phyloP scores from a whole-genome alignment of 2,113 vertebrate species.

The Toxotes chatareus region DNA sequence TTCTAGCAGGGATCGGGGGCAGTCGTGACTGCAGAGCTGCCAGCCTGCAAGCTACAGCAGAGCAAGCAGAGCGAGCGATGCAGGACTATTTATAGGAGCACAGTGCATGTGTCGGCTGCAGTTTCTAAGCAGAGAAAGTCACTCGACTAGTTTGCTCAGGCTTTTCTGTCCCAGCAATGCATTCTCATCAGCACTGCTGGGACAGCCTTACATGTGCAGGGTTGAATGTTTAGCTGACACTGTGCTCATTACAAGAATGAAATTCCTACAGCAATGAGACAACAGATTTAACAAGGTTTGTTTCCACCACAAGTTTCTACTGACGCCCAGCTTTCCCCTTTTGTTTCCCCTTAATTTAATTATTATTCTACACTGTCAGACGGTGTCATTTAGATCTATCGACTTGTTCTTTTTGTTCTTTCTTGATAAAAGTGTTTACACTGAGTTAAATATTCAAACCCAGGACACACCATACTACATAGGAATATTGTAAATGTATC shows the following conservation, averaged over 20 bases:
- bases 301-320: background rate
- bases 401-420: background rate
- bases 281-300: background rate
- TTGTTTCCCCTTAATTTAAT: too few species aligned
- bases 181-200: slow-evolving; percentile 2
- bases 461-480: background rate
- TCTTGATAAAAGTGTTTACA: background rate
- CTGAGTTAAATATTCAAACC: background rate
- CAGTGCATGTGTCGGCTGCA: slow-evolving; percentile 43
- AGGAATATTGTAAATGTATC: too few species aligned
- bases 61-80: slow-evolving; percentile 39
- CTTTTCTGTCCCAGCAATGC: background rate
- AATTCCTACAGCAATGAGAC: background rate
- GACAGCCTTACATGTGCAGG: background rate
- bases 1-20: slow-evolving; percentile 42
- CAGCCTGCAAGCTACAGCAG: slow-evolving; percentile 43
- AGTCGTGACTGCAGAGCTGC: slow-evolving; percentile 76
- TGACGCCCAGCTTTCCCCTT: too few species aligned
- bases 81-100: slow-evolving; percentile 74
- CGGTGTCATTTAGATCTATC: too few species aligned
- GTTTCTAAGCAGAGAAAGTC: slow-evolving; percentile 60
- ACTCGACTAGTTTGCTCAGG: slow-evolving; percentile 25
- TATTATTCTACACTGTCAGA: too few species aligned
- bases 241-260: background rate
- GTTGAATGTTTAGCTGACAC: background rate